These are phyloP conservation scores for Blomia tropicalis DNA, from an alignment of 2,888 invertebrate genomes.

Conservation along the genomic window DNA sequence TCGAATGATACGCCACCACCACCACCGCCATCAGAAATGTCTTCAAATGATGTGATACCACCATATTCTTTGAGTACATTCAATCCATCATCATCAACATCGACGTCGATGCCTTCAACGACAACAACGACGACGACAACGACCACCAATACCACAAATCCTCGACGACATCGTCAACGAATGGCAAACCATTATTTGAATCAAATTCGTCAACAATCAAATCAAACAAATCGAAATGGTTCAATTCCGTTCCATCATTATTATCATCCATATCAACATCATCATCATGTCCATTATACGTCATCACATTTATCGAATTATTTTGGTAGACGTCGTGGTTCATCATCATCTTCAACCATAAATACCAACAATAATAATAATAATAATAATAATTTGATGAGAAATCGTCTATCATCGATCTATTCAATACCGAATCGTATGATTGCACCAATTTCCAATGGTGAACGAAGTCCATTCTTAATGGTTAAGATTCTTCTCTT, in stretches of 20 bases:
- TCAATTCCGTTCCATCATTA: conserved; percentile 11
- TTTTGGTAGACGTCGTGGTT: no score
- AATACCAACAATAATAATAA: not conserved
- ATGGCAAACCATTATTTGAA: conserved; percentile 4
- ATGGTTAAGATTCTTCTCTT: conserved; percentile 5
- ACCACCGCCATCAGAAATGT: not conserved
- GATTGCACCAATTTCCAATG: no score
- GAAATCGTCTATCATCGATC: not conserved
- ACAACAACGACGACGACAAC: not conserved
- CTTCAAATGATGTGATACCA: no score
- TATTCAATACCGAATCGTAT: no score
- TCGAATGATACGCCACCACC: not conserved
- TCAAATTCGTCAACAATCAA: not conserved
- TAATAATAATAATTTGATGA: not conserved
- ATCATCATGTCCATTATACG: not conserved
- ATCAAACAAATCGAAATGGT: not conserved
- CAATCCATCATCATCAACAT: not conserved
- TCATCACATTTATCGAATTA: not conserved
- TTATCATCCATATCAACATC: conserved; percentile 6
- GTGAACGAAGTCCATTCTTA: conserved; percentile 9
- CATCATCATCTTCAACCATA: not conserved
- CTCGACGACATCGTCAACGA: conserved; percentile 2
- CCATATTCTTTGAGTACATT: no score
- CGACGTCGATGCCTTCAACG: not conserved
- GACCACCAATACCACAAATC: not conserved